Percentiles rank a stretch among this genome's conserved stretches.
These are phyloP conservation scores for Astropecten irregularis DNA, from an alignment of 53 echinoderm and acorn worm genomes.

Conservation along the genomic window DNA sequence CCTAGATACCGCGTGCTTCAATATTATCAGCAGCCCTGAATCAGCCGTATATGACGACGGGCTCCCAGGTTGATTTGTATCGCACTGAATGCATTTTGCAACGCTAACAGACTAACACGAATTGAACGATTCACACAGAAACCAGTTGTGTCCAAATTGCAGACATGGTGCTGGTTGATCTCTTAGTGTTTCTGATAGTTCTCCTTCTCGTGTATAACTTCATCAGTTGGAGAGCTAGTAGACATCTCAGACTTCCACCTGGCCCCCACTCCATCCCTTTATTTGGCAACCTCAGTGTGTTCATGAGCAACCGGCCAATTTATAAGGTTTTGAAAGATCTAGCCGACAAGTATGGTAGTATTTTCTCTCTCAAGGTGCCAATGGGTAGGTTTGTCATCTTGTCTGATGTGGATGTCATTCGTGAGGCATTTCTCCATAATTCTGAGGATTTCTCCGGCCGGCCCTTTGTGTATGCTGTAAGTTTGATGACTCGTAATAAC, in stretches of 20 bases:
- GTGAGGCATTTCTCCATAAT: slow-evolving; percentile 69
- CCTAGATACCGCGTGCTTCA: background rate
- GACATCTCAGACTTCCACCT: slow-evolving; percentile 61
- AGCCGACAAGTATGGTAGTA: slow-evolving; percentile 61
- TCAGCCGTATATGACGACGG: background rate
- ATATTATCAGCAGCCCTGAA: slow-evolving; percentile 5
- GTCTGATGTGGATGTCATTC: slow-evolving; percentile 59
- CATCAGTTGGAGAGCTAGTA: slow-evolving; percentile 20
- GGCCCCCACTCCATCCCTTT: slow-evolving; percentile 67
- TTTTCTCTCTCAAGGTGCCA: slow-evolving; percentile 66
- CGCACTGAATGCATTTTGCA: slow-evolving; percentile 1
- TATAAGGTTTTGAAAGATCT: slow-evolving; percentile 65
- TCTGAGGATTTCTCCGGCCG: slow-evolving; percentile 82
- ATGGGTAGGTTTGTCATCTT: slow-evolving; percentile 64
- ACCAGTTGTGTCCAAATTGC: background rate
- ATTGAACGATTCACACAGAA: slow-evolving; percentile 21
- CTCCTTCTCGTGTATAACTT: slow-evolving; percentile 33
- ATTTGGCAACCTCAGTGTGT: slow-evolving; percentile 73
- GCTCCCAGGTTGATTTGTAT: slow-evolving; percentile 26
- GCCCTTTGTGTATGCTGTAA: slow-evolving; percentile 70
- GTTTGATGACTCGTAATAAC: slow-evolving; percentile 75
- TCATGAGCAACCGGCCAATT: slow-evolving; percentile 55
- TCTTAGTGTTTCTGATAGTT: slow-evolving; percentile 36
- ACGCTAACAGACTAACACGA: slow-evolving; percentile 1
- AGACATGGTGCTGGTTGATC: slow-evolving; percentile 51